Conservation (phyloP, 2,888 invertebrate genomes). For the Cheiracanthium punctorium region DNA sequence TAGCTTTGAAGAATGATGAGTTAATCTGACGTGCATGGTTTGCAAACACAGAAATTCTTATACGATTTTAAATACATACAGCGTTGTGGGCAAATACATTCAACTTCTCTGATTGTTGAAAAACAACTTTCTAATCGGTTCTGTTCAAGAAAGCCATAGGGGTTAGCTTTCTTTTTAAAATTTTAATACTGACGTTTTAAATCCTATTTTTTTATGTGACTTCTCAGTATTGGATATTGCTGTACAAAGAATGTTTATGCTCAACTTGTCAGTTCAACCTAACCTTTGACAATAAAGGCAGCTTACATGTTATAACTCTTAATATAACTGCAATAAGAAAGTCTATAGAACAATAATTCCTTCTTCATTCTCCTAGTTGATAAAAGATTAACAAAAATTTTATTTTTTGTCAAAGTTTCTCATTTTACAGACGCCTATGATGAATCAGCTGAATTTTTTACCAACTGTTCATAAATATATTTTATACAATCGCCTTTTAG, state of each 20-base stretch:
- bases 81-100: neutral
- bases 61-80: neutral
- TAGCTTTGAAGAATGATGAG: neutral
- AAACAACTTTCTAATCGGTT: neutral
- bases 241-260: neutral
- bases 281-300: slow-evolving; percentile 8
- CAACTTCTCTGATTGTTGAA: neutral
- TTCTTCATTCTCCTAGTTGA: too few species aligned
- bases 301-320: too few species aligned
- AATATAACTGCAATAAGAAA: too few species aligned
- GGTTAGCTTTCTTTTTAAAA: neutral
- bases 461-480: too few species aligned
- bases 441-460: too few species aligned
- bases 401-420: too few species aligned
- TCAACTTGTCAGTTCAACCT: neutral
- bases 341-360: too few species aligned
- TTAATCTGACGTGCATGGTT: neutral
- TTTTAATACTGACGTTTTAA: neutral
- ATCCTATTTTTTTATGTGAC: neutral
- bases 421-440: too few species aligned
- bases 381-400: too few species aligned
- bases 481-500: too few species aligned
- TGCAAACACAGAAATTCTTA: too few species aligned
- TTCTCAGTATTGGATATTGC: neutral
- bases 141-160: neutral